phyloP scores from a whole-genome alignment of 92 coral and sea anemone species.

The Phenganax subtilis region DNA sequence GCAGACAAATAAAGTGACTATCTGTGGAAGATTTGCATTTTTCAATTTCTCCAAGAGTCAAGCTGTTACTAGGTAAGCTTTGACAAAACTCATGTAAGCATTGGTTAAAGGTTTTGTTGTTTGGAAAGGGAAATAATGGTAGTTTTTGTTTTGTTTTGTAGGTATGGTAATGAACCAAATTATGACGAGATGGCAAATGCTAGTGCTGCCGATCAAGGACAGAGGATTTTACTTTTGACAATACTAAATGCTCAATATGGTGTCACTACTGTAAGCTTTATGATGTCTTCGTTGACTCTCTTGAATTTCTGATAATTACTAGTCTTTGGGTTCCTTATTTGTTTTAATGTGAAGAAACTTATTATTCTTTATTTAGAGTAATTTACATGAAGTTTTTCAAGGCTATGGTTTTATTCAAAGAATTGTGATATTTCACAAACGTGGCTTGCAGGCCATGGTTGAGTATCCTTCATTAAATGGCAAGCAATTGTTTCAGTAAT shows the following conservation, averaged over 20 bases:
- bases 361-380: constrained; percentile 56
- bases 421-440: constrained; percentile 85
- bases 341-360: background rate
- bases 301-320: background rate
- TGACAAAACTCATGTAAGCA: background rate
- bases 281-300: background rate
- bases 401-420: constrained; percentile 78
- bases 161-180: constrained; percentile 29
- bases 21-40: constrained; percentile 80
- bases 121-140: too few species aligned
- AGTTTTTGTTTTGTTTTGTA: background rate
- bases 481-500: too few species aligned
- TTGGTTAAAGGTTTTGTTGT: background rate
- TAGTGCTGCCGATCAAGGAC: constrained; percentile 34
- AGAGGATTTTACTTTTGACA: constrained; percentile 70
- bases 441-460: constrained; percentile 96
- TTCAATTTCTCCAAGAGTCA: constrained; percentile 90
- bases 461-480: constrained; percentile 77
- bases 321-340: background rate
- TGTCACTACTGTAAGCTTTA: constrained; percentile 73
- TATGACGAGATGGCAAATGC: constrained; percentile 25
- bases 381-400: constrained; percentile 83
- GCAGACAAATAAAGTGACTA: constrained; percentile 58
- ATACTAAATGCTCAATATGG: constrained; percentile 87
- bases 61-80: constrained; percentile 70